phyloP scores from a whole-genome alignment of 1,140 invertebrate species.

The Venustaconcha ellipsiformis region DNA sequence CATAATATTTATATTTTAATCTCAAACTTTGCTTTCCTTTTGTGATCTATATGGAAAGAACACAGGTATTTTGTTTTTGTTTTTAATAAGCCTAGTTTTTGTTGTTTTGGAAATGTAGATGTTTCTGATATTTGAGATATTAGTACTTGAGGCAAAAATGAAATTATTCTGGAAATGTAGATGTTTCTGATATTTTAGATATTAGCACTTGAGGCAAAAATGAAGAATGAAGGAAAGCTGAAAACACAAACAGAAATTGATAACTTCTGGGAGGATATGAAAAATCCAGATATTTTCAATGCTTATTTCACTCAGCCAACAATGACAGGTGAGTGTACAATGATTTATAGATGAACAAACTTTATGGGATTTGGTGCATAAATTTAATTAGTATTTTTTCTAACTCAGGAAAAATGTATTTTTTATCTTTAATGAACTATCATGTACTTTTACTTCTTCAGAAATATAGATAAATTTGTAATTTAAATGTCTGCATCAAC shows the following conservation, averaged over 20 bases:
- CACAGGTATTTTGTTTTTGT: background rate
- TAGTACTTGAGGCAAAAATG: constrained; percentile 44
- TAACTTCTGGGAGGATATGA: constrained; percentile 49
- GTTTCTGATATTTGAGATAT: constrained; percentile 36
- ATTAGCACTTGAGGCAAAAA: constrained; percentile 50
- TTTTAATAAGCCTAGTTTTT: background rate
- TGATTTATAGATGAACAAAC: background rate
- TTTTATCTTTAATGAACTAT: background rate
- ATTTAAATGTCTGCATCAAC: too few relatives aligned
- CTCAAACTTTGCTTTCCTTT: background rate
- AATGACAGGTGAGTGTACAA: constrained; percentile 30
- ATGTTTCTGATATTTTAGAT: constrained; percentile 37
- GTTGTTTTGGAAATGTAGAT: background rate
- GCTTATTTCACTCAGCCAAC: constrained; percentile 46
- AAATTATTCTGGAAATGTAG: background rate
- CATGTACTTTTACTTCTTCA: background rate
- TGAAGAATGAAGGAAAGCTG: constrained; percentile 55
- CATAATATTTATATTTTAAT: background rate
- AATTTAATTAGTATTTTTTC: background rate
- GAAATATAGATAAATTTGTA: background rate
- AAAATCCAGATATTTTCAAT: constrained; percentile 52
- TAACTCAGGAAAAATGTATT: background rate
- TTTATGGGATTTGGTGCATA: background rate
- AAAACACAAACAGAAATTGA: constrained; percentile 51
- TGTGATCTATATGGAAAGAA: background rate